Evolutionary conservation across 1,140 invertebrate species (phyloP), one percentile per base, ranked within the genome.

Genomic region (Ctenoplectra terminalis): DNA sequence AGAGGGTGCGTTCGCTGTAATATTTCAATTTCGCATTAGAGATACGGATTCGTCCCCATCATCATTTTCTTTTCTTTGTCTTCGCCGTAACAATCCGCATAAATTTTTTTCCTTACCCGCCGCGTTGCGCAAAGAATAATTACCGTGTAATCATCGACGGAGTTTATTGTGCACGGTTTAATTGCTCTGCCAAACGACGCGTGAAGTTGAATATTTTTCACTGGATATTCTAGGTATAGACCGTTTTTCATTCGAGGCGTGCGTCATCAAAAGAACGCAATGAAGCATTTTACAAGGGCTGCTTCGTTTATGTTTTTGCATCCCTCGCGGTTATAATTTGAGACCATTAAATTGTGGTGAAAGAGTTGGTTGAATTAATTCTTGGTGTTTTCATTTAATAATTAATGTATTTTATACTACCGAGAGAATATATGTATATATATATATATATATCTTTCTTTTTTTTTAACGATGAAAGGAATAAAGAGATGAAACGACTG

Each of bases 11-110:
- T 54, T 1, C n/a, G 15, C n/a, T 7, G 48, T 60, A 60, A 78
- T 78, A 69, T 78, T 78, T 78, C 64, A 69, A 78, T 78, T 50
- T 60, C 40, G 52, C 63, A 58, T 67, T 77, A 67, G 37, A 77
- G 40, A 15, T 20, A 63, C 54, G 40, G 48, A 75, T 40, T 64
- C 46, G 48, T 43, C 34, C 73, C 29, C 46, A n/a, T 11, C 17
- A 61, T 72, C 34, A 26, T 60, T 72, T 79, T 46, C 20, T 79
- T 79, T 17, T 3, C 67, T 46, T 50, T 43, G 31, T 70, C 48
- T 20, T 17, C 26, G 31, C 13, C 8, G 8, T 11, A 52, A 70
- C 31, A 56, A 37, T 26, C 31, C 31, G 26, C 15, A 48, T 77
- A 70, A 58, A 77, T 70, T 20, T 20, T 20, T 43, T 20, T 3